These are phyloP conservation scores for Betta splendens DNA, from an alignment of 2,797 vertebrate genomes.

Conservation along the genomic window DNA sequence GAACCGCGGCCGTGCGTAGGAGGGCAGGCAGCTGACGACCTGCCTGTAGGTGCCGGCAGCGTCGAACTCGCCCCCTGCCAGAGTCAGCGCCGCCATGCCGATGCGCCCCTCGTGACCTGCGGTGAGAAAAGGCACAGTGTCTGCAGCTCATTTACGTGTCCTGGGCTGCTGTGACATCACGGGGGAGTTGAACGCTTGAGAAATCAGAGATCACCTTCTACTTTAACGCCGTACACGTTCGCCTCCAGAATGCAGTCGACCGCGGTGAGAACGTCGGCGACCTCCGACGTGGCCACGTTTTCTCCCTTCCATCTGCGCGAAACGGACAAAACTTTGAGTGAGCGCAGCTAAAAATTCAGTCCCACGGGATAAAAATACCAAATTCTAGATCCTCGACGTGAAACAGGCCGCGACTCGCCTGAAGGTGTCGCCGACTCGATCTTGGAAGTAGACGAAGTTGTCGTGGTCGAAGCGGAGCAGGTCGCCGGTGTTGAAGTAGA, in stretches of 20 bases:
- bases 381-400: not conserved
- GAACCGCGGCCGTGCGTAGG: constrained; percentile 87
- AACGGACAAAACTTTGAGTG: not conserved
- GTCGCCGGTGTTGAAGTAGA: constrained; percentile 92
- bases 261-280: constrained; percentile 83
- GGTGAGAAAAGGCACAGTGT: not conserved
- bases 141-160: too few species aligned
- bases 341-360: too few species aligned
- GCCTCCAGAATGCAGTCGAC: constrained; percentile 83
- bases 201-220: constrained; percentile 81
- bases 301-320: constrained; percentile 92
- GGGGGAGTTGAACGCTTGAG: too few species aligned
- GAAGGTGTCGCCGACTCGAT: constrained; percentile 92
- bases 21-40: constrained; percentile 81
- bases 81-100: constrained; percentile 87
- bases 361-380: too few species aligned
- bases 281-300: constrained; percentile 92
- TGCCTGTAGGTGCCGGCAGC: constrained; percentile 77
- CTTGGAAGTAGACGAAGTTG: constrained; percentile 91
- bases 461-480: constrained; percentile 84
- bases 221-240: constrained; percentile 89
- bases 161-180: too few species aligned
- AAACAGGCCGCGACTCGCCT: constrained; percentile 67
- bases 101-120: constrained; percentile 86
- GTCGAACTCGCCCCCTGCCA: constrained; percentile 85